These are phyloP conservation scores for Eubucco bourcierii DNA, from an alignment of 2,113 vertebrate genomes.

Conservation along the genomic window DNA sequence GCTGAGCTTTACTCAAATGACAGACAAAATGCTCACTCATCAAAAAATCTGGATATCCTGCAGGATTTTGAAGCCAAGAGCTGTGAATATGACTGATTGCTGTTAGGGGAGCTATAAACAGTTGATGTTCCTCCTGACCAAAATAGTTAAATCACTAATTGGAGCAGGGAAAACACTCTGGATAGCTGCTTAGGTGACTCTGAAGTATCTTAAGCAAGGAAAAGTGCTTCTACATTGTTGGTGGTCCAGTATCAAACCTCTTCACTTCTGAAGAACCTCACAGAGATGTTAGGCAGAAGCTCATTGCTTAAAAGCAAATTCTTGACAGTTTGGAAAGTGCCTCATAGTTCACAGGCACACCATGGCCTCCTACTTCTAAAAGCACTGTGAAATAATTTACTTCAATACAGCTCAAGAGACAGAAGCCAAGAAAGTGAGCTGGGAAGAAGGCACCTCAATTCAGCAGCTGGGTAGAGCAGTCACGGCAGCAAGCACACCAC, in stretches of 20 bases:
- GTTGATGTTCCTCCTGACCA: background rate
- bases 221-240: background rate
- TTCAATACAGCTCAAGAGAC: background rate
- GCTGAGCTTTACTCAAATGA: background rate
- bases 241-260: background rate
- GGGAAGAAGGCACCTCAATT: background rate
- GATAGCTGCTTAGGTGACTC: background rate
- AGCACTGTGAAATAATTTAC: fast-evolving
- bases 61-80: background rate
- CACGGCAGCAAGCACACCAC: fast-evolving
- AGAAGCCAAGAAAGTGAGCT: background rate
- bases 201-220: background rate
- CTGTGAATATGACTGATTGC: background rate
- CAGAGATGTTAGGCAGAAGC: background rate
- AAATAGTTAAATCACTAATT: background rate
- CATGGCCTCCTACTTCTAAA: background rate
- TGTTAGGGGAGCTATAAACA: background rate
- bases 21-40: background rate
- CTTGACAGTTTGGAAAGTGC: background rate
- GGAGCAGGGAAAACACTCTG: background rate
- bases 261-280: background rate
- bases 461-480: background rate
- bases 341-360: background rate
- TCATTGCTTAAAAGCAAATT: background rate
- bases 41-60: background rate